Conservation (phyloP, 2,797 vertebrate species). For the Zalophus californianus region DNA sequence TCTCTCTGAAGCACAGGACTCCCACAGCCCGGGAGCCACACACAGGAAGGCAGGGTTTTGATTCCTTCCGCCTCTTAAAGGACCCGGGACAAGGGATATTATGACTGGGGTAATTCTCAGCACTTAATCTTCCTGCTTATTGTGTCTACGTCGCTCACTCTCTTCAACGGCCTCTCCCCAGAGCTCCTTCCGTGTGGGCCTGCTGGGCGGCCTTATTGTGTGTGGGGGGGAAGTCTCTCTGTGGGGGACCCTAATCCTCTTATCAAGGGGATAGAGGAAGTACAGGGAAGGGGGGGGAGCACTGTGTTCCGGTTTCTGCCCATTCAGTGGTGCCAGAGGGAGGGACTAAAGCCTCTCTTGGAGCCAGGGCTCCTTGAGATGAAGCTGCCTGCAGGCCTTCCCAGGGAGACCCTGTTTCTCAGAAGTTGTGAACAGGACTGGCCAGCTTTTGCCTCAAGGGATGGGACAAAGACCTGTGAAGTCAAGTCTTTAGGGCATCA, state of each 20-base stretch:
- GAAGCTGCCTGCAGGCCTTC: neutral
- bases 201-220: neutral
- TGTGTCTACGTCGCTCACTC: neutral
- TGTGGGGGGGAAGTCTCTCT: neutral
- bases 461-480: neutral
- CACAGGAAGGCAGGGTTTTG: neutral
- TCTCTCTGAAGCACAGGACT: neutral
- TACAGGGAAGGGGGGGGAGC: rapidly evolving
- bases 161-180: neutral
- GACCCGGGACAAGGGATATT: neutral
- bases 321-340: neutral
- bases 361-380: neutral
- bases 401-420: neutral
- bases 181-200: neutral
- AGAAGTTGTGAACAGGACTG: neutral
- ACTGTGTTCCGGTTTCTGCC: neutral
- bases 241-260: conserved; percentile 36
- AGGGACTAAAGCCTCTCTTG: neutral
- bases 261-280: neutral
- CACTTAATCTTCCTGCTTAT: neutral
- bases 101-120: neutral
- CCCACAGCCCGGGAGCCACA: neutral
- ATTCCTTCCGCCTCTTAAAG: neutral
- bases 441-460: neutral
- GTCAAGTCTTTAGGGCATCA: neutral